phyloP scores from a whole-genome alignment of 2,888 invertebrate species.

The Yponomeuta evonymella region DNA sequence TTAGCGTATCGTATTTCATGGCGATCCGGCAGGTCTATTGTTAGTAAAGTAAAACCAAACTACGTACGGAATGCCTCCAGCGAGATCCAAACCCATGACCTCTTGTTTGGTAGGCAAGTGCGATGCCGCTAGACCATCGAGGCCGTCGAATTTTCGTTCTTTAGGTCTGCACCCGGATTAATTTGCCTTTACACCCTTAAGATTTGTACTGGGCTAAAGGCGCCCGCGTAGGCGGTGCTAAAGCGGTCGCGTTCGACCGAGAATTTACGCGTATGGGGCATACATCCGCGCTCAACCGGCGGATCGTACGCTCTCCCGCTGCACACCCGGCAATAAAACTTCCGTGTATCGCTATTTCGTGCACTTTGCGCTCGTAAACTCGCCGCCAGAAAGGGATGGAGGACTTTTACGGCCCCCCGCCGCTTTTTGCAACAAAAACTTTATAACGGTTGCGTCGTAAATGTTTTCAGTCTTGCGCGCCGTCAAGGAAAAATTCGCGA shows the following conservation, averaged over 20 bases:
- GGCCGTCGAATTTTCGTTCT: too few relatives aligned
- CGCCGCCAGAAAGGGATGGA: conserved; percentile 51
- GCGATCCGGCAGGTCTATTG: too few relatives aligned
- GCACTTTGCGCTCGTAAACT: conserved; percentile 62
- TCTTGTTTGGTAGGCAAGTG: too few relatives aligned
- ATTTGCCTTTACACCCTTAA: too few relatives aligned
- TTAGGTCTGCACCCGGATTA: too few relatives aligned
- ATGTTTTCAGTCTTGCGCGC: conserved; percentile 54
- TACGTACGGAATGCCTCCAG: too few relatives aligned
- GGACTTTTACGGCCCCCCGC: conserved; percentile 53
- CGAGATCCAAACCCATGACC: too few relatives aligned
- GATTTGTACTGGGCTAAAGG: too few relatives aligned
- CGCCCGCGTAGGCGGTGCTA: neutral
- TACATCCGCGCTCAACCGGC: conserved; percentile 25
- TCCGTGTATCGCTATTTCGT: conserved; percentile 62
- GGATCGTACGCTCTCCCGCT: conserved; percentile 35
- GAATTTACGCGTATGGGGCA: neutral
- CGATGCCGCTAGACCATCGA: too few relatives aligned
- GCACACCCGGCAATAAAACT: conserved; percentile 55
- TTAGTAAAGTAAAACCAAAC: too few relatives aligned
- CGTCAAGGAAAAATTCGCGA: conserved; percentile 39
- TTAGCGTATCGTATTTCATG: too few relatives aligned
- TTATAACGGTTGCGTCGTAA: conserved; percentile 67
- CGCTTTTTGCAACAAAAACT: conserved; percentile 69
- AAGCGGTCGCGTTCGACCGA: neutral